Evolutionary conservation across 92 coral and sea anemone genomes (phyloP).

Genomic region (Phenganax stokvisi): DNA sequence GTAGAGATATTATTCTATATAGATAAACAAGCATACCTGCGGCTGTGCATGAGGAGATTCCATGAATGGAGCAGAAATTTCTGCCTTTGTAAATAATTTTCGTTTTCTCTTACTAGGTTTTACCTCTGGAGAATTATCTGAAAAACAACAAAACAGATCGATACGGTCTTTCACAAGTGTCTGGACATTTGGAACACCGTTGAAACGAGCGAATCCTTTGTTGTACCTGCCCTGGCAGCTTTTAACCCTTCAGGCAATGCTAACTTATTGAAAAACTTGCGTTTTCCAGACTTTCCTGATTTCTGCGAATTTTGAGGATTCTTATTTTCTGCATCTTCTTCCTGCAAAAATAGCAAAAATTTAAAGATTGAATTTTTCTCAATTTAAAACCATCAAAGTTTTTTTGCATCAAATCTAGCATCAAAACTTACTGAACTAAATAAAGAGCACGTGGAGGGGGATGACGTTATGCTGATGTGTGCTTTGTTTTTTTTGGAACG

Average conservation of each 20-base stretch:
- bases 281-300: slow-evolving; percentile 8
- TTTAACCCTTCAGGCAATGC: slow-evolving; percentile 2
- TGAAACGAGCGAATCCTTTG: neutral
- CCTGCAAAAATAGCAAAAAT: neutral
- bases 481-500: neutral
- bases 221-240: neutral
- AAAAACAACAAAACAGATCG: neutral
- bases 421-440: slow-evolving; percentile 11
- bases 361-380: neutral
- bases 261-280: slow-evolving; percentile 15
- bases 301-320: slow-evolving; percentile 10
- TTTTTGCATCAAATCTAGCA: neutral
- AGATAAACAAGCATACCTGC: neutral
- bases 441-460: slow-evolving; percentile 24
- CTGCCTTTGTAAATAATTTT: slow-evolving; percentile 23
- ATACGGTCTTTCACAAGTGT: neutral
- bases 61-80: slow-evolving; percentile 21
- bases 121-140: neutral
- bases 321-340: slow-evolving; percentile 22
- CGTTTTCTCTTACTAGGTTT: neutral
- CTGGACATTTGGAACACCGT: neutral
- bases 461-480: neutral
- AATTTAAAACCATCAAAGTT: neutral
- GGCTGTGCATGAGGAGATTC: neutral
- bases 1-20: too few species aligned